Base-by-base conservation (phyloP, 2,113 vertebrate species). In the Nibea coibor region DNA sequence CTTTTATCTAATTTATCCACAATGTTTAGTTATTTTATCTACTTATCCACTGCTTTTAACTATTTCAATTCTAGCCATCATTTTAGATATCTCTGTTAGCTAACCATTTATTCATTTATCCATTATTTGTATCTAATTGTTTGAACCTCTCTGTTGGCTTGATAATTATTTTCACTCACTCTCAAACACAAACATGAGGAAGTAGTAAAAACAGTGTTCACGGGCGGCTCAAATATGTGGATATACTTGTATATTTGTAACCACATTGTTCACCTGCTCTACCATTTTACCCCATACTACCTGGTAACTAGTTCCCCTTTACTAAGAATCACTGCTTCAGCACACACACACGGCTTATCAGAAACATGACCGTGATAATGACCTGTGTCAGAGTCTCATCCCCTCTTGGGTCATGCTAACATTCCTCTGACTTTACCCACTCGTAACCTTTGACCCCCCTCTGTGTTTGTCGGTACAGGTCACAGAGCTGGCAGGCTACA, bases 401-500 rank as follows among this genome's bases (percentile, higher is more conserved):
- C 17, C 54, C 10, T 26, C 9, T 8, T 11, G 11, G 59, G 19
- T 77, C 31, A 77, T 7, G 0, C 62, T 11, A 22, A 65, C 43
- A 20, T 45, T 20, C 4, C 24, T 58, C 61, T 72, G 54, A 66
- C 35, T 47, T 84, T 35, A 45, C 19, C 39, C 1, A 1, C n/a
- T 1, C 16, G 3, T 74, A 22, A 81, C 69, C 63, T 62, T 58
- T 83, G 45, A 74, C 69, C 78, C 35, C 15, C 15, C 7, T 53
- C 12, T 73, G 19, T 91, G 90, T 85, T 86, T 92, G 47, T 48
- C 87, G 82, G 74, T 42, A 68, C 90, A 99, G 98, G 91, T 99
- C 87, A 99, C 98, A 12, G 98, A 99, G 89, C 92, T 99, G 91
- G 98, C 98, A 50, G 98, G 98, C 42, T 99, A 99, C 89, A 99